Conservation (phyloP, 2,797 vertebrate species). For the Enteromius mattozi region DNA sequence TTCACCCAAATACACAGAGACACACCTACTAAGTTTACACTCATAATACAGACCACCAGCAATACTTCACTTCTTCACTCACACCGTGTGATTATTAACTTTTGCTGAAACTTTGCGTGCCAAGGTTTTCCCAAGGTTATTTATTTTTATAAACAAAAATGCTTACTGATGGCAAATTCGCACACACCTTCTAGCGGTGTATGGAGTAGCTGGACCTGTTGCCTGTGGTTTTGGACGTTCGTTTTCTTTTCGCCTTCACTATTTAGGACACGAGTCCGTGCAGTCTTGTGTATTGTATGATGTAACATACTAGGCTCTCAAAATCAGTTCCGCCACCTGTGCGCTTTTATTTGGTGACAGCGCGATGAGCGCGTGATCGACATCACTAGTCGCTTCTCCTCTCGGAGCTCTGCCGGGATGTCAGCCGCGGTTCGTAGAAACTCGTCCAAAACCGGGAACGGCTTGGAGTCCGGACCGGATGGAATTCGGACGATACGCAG, state of each 20-base stretch:
- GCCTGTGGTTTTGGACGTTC: neutral
- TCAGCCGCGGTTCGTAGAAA: slow-evolving; percentile 46
- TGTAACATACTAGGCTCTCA: neutral
- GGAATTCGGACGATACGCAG: slow-evolving; percentile 25
- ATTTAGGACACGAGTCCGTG: neutral
- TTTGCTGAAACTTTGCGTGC: slow-evolving; percentile 32
- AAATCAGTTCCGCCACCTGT: slow-evolving; percentile 31
- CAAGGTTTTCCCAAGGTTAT: slow-evolving; percentile 19
- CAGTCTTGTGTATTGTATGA: neutral
- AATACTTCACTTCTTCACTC: slow-evolving; percentile 46
- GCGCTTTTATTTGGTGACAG: slow-evolving; percentile 44
- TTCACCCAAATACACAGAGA: neutral
- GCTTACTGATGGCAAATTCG: slow-evolving; percentile 9
- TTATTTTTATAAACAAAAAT: neutral
- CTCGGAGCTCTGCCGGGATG: slow-evolving; percentile 47
- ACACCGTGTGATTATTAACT: slow-evolving; percentile 59
- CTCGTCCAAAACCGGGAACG: slow-evolving; percentile 42
- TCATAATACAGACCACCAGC: neutral
- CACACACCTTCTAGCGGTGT: neutral
- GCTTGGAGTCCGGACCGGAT: slow-evolving; percentile 34
- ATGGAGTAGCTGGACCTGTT: neutral
- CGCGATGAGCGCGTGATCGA: slow-evolving; percentile 55
- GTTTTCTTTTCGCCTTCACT: neutral
- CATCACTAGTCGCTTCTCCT: slow-evolving; percentile 23
- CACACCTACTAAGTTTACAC: slow-evolving; percentile 10